phyloP scores from a whole-genome alignment of 2,888 invertebrate species.

The Apamea crenata region DNA sequence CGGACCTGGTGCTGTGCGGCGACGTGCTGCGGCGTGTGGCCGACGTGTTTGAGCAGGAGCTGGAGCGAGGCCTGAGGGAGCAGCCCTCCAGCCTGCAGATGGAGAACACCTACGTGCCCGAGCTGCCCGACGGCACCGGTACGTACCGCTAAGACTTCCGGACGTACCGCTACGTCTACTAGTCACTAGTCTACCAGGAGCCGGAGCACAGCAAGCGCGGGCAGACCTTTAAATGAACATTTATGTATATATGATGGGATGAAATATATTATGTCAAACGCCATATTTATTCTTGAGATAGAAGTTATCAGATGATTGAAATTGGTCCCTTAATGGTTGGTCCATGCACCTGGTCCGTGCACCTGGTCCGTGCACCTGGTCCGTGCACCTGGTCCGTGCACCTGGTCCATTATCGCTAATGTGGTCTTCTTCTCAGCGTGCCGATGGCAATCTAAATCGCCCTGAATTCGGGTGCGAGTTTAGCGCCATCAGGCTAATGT shows the following conservation, averaged over 20 bases:
- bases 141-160: conserved; percentile 26
- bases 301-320: not conserved
- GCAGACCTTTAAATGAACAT: not conserved
- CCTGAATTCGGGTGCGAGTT: not conserved
- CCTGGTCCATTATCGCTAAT: not conserved
- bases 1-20: conserved; percentile 78
- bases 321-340: not conserved
- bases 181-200: too few species aligned
- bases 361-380: not conserved
- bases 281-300: not conserved
- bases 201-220: not conserved
- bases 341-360: too few species aligned
- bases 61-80: conserved; percentile 91
- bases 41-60: conserved; percentile 91
- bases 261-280: not conserved
- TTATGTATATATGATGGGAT: too few species aligned
- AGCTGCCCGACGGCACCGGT: conserved; percentile 93
- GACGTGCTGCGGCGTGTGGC: conserved; percentile 86
- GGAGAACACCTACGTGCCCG: conserved; percentile 94
- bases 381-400: too few species aligned
- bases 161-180: not conserved
- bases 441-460: not conserved
- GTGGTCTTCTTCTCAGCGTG: not conserved
- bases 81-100: conserved; percentile 93
- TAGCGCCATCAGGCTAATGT: not conserved